phyloP scores from a whole-genome alignment of 2,888 invertebrate species.

The Perizoma affinitatum region DNA sequence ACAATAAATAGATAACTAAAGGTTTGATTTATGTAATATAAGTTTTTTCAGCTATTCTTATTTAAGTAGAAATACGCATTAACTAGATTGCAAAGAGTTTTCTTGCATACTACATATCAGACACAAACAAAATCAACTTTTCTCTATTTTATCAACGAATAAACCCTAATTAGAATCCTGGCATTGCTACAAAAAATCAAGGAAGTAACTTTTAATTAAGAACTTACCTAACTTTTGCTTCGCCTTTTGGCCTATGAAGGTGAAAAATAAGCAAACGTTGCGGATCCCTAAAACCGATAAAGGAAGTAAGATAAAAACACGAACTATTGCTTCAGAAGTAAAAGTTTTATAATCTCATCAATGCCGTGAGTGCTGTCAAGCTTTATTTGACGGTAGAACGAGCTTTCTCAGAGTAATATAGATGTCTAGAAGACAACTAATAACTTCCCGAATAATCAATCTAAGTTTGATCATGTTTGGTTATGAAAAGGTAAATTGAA shows the following conservation, averaged over 20 bases:
- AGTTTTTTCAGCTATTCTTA: too few relatives aligned
- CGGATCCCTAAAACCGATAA: slow-evolving; percentile 43
- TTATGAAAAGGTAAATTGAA: too few relatives aligned
- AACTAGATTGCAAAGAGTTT: too few relatives aligned
- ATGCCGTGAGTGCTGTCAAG: slow-evolving; percentile 57
- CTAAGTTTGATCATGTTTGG: too few relatives aligned
- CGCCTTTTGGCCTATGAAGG: slow-evolving; percentile 3
- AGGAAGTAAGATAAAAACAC: slow-evolving; percentile 45
- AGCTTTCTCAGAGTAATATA: slow-evolving; percentile 14
- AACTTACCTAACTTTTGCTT: background rate
- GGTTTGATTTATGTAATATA: too few relatives aligned
- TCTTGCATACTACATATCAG: too few relatives aligned
- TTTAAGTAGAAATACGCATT: too few relatives aligned
- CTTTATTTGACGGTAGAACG: slow-evolving; percentile 49
- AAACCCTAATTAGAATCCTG: too few relatives aligned
- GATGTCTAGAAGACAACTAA: background rate
- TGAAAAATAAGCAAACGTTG: slow-evolving; percentile 29
- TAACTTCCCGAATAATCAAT: background rate
- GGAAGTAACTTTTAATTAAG: background rate
- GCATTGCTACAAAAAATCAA: too few relatives aligned
- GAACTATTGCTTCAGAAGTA: slow-evolving; percentile 43
- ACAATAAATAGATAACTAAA: too few relatives aligned
- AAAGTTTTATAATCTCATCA: slow-evolving; percentile 75
- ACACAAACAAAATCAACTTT: too few relatives aligned
- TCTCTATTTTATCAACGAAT: too few relatives aligned